phyloP scores from a whole-genome alignment of 2,888 invertebrate genomes.

The Cerastoderma edule region DNA sequence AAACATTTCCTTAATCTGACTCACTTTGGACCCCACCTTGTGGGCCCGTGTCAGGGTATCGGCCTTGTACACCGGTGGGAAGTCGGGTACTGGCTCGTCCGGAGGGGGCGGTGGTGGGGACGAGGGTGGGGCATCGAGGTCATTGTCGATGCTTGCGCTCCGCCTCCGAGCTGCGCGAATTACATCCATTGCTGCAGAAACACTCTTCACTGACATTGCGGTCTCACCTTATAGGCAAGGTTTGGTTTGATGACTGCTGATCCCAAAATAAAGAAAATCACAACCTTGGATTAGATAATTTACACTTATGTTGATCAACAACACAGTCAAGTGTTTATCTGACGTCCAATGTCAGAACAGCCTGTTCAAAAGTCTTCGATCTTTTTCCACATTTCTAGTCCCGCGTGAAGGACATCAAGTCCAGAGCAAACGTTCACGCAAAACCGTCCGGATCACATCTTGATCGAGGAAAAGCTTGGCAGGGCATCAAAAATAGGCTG shows the following conservation, averaged over 20 bases:
- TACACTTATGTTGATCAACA: too few relatives aligned
- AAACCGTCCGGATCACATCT: constrained; percentile 11
- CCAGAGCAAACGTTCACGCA: too few relatives aligned
- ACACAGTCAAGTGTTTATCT: neutral
- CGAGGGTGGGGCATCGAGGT: constrained; percentile 41
- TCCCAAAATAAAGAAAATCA: neutral
- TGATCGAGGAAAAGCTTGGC: neutral
- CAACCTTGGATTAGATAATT: neutral
- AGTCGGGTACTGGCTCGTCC: constrained; percentile 40
- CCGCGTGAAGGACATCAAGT: constrained; percentile 15
- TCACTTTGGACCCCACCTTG: constrained; percentile 72
- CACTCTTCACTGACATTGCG: constrained; percentile 4
- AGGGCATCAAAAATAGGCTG: constrained; percentile 1
- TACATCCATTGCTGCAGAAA: constrained; percentile 38
- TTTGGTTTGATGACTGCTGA: neutral
- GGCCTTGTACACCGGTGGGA: constrained; percentile 48
- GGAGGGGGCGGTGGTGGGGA: constrained; percentile 35
- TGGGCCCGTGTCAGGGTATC: constrained; percentile 32
- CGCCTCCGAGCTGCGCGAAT: constrained; percentile 67
- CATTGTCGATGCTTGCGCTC: constrained; percentile 66
- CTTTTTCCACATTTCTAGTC: too few relatives aligned
- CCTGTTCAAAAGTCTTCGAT: neutral
- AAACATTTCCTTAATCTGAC: constrained; percentile 78
- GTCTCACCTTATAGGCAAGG: neutral
- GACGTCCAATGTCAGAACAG: neutral